Evolutionary conservation across 2,888 invertebrate species (phyloP).

Genomic region (Machimus rusticus): DNA sequence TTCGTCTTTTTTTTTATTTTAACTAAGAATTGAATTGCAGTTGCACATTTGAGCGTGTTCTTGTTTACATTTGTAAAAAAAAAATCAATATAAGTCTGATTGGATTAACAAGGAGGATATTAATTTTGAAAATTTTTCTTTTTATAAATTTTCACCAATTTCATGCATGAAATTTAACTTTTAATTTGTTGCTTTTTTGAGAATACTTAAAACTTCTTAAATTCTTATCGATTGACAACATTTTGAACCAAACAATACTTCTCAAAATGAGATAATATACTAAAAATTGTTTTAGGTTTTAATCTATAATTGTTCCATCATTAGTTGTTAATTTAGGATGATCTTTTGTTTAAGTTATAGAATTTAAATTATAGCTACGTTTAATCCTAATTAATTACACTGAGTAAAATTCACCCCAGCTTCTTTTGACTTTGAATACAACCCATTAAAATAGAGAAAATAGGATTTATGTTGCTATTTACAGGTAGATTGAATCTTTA

Average conservation of each 20-base stretch:
- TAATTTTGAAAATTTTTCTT: neutral
- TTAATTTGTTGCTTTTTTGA: neutral
- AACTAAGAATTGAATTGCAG: constrained; percentile 48
- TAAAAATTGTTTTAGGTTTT: too few species aligned
- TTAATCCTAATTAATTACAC: too few species aligned
- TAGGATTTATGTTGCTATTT: too few species aligned
- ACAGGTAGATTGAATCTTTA: too few species aligned
- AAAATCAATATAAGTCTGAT: neutral
- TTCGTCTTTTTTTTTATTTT: neutral
- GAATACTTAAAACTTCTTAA: neutral
- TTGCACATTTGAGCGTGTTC: constrained; percentile 49
- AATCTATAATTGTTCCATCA: too few species aligned
- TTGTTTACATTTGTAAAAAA: neutral
- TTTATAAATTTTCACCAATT: neutral
- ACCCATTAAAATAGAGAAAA: too few species aligned
- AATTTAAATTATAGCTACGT: too few species aligned
- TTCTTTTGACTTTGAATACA: too few species aligned
- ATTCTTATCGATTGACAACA: neutral
- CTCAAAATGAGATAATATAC: too few species aligned
- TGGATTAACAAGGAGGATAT: neutral
- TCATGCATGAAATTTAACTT: neutral
- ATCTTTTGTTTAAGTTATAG: too few species aligned
- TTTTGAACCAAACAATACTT: neutral
- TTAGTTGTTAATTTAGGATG: too few species aligned
- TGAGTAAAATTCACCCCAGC: too few species aligned